Conservation (phyloP, 2,113 vertebrate genomes). For the Mus spicilegus region DNA sequence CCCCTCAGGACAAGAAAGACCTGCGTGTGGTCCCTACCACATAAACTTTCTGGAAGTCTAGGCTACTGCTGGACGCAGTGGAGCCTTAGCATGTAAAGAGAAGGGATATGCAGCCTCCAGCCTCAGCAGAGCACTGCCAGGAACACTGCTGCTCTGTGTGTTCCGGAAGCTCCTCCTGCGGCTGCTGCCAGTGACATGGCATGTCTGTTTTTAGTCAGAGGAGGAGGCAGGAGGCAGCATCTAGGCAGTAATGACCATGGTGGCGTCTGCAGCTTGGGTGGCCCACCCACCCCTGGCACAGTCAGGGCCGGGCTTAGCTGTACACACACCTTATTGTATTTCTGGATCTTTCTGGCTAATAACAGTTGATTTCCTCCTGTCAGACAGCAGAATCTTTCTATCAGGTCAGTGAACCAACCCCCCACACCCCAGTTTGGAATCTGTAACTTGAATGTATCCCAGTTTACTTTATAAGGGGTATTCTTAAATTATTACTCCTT, state of each 20-base stretch:
- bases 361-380: conserved; percentile 79
- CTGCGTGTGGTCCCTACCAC: not conserved
- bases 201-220: not conserved
- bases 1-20: not conserved
- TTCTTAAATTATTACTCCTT: conserved; percentile 70
- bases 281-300: not conserved
- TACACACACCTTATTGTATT: not conserved
- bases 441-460: conserved; percentile 61
- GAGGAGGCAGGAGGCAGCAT: not conserved
- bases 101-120: not conserved
- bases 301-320: not conserved
- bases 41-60: not conserved
- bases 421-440: not conserved
- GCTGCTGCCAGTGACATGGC: not conserved
- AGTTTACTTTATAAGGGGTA: conserved; percentile 66
- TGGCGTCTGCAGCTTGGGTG: not conserved
- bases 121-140: not conserved
- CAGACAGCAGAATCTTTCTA: conserved; percentile 86
- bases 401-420: conserved; percentile 80
- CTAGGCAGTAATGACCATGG: not conserved
- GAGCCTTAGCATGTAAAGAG: too few species aligned
- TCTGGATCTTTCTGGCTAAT: conserved; percentile 69
- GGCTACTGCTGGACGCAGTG: not conserved
- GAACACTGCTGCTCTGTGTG: not conserved
- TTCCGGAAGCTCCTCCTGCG: not conserved